phyloP scores from a whole-genome alignment of 2,888 invertebrate genomes.

The Deroplatys truncata region DNA sequence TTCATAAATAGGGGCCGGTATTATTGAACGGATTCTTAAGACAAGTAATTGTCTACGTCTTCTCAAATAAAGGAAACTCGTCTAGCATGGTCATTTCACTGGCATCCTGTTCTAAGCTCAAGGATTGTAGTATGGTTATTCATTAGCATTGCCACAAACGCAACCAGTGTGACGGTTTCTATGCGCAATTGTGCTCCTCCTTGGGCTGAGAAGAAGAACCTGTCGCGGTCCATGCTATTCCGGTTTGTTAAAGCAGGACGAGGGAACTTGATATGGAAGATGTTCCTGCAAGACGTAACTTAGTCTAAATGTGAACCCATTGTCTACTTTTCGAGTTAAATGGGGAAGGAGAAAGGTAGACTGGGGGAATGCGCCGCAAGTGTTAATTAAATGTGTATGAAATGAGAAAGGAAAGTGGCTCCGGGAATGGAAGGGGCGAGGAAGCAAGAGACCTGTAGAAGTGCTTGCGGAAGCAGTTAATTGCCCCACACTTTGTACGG shows the following conservation, averaged over 20 bases:
- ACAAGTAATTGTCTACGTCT: neutral
- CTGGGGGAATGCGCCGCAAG: conserved; percentile 15
- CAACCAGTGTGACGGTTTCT: neutral
- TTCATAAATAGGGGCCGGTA: neutral
- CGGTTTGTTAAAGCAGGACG: neutral
- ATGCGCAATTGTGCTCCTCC: neutral
- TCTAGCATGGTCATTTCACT: neutral
- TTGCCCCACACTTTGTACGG: conserved; percentile 16
- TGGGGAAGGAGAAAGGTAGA: neutral
- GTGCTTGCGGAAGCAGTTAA: conserved; percentile 24
- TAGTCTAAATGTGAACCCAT: conserved; percentile 16
- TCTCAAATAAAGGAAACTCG: neutral
- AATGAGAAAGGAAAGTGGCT: conserved; percentile 1
- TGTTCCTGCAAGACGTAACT: conserved; percentile 5
- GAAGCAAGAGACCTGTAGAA: neutral
- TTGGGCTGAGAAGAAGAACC: neutral
- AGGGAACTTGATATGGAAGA: neutral
- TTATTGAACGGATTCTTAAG: neutral
- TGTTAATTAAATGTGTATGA: conserved; percentile 27
- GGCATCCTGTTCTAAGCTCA: neutral
- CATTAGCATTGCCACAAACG: neutral
- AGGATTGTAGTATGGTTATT: neutral
- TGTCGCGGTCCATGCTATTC: neutral
- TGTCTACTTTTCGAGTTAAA: conserved; percentile 23
- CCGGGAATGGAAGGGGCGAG: neutral